phyloP scores from a whole-genome alignment of 1,140 invertebrate genomes.

The Drosophila punjabiensis region DNA sequence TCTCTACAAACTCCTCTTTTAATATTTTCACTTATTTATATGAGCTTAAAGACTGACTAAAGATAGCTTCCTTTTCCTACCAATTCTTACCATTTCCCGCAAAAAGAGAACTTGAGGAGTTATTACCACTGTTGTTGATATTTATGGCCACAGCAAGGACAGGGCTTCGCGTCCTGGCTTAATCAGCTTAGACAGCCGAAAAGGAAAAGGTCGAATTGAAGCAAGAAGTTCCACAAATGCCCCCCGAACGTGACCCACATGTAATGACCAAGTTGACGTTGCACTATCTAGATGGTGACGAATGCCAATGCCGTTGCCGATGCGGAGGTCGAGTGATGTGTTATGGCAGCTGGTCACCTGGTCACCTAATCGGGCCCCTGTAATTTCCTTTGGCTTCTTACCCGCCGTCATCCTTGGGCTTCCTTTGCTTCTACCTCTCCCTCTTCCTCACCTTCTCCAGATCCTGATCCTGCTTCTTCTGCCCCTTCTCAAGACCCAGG shows the following conservation, averaged over 20 bases:
- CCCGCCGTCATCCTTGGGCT: conserved; percentile 6
- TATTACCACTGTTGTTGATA: neutral
- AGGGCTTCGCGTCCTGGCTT: conserved; percentile 15
- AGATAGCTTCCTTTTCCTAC: neutral
- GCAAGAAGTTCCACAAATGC: conserved; percentile 50
- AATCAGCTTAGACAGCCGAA: conserved; percentile 37
- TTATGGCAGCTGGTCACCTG: conserved; percentile 54
- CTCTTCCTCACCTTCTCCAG: neutral
- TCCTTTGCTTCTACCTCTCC: neutral
- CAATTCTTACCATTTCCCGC: neutral
- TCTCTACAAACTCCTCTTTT: no score
- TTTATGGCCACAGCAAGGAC: neutral
- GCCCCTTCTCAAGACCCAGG: neutral
- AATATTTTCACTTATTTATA: no score
- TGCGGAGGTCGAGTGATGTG: conserved; percentile 34
- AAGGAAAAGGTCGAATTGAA: neutral
- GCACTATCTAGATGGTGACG: conserved; percentile 75
- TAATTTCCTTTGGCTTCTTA: conserved; percentile 37
- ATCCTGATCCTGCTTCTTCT: conserved; percentile 36
- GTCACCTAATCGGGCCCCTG: conserved; percentile 18
- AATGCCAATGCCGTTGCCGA: conserved; percentile 27
- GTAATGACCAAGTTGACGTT: conserved; percentile 34
- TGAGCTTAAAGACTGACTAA: no score
- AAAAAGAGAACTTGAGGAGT: neutral
- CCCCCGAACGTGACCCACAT: conserved; percentile 30